phyloP scores from a whole-genome alignment of 2,113 vertebrate genomes.

The Apistogramma diplotaenia region DNA sequence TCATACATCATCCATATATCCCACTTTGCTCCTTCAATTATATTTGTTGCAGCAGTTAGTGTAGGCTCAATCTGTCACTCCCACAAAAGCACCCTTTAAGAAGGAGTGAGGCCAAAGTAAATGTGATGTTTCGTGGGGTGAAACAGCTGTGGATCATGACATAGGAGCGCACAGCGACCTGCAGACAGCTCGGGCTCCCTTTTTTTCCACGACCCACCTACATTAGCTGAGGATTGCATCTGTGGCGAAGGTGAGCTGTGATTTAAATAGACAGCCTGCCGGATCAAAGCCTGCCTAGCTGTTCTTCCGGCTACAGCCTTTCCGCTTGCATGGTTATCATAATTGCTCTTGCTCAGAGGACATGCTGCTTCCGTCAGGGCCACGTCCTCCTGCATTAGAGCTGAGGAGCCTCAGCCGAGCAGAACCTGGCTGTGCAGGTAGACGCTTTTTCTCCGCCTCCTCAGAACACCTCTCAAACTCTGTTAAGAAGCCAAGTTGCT shows the following conservation, averaged over 20 bases:
- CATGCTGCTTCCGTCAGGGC: conserved; percentile 66
- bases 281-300: conserved; percentile 55
- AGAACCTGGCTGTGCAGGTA: conserved; percentile 25
- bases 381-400: conserved; percentile 55
- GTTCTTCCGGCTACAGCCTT: conserved; percentile 47
- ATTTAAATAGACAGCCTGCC: conserved; percentile 54
- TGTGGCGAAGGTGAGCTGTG: conserved; percentile 52
- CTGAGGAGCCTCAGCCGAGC: conserved; percentile 47
- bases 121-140: neutral
- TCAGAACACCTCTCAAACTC: neutral
- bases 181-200: neutral
- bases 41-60: too few species aligned
- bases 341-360: conserved; percentile 71
- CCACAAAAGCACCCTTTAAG: conserved; percentile 29
- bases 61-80: neutral
- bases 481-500: neutral
- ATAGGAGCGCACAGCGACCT: neutral
- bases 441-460: neutral
- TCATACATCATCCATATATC: too few species aligned
- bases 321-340: conserved; percentile 68
- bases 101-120: neutral
- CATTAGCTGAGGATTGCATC: conserved; percentile 33
- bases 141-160: conserved; percentile 8
- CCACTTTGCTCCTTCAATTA: too few species aligned
- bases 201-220: neutral